Evolutionary conservation across 1,140 invertebrate genomes (phyloP), one percentile per base, ranked within the genome.

Genomic region (Drosophila ironensis): DNA sequence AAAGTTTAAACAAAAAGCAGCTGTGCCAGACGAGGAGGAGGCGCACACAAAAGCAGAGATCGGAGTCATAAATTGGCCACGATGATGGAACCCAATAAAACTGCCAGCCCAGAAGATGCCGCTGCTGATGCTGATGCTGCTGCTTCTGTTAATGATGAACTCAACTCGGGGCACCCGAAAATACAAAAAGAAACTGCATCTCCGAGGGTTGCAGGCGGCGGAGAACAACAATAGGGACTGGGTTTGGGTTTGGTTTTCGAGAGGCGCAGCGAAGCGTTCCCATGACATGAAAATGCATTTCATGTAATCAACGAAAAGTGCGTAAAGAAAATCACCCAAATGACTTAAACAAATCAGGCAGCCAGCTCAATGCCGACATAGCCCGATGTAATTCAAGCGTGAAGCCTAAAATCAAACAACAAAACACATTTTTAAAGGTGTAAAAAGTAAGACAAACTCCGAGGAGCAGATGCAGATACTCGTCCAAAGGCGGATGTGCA

Each of bases 221-320:
- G 11, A 33, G 14, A 12, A 42, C 35, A 51, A 59, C 61, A 74
- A 73, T 68, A 16, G 61, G 8, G 30, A 22, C 16, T 27, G 27
- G 17, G 11, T 33, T 12, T 33, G 7, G 4, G 7, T 33, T 12
- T 33, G 33, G 33, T 2, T 16, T 6, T 22, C 7, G 33, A 54
- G 27, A 24, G 44, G 19, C 50, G 11, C 19, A 19, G 20, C 19
- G 17, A 20, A 19, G 37, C 46, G 45, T 82, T 84, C 77, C 78
- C 77, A 84, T 84, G 73, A 70, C 77, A 72, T 64, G 52, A 82
- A 69, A 82, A 84, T 82, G 77, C 72, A 84, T 82, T 84, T 78
- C 73, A 78, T 77, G 68, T 73, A 82, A 77, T 82, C 75, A 69
- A 71, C 54, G 75, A 33, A 71, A 63, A 72, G 69, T 76, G 72